phyloP scores from a whole-genome alignment of 2,888 invertebrate genomes.

The Drosophila meridiana region DNA sequence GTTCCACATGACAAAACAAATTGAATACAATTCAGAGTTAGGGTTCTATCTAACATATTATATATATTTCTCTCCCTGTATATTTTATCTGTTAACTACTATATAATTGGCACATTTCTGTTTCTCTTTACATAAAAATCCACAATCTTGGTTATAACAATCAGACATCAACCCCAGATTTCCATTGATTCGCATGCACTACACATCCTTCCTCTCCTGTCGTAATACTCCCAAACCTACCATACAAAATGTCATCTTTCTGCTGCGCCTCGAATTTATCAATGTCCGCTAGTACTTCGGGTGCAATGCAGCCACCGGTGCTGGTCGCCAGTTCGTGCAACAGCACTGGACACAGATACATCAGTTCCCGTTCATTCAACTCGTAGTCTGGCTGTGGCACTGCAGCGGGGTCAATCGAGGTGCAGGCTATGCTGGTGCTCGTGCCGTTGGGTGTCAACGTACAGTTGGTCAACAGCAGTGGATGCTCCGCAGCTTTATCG shows the following conservation, averaged over 20 bases:
- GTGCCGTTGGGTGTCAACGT: constrained; percentile 39
- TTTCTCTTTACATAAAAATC: too few species aligned
- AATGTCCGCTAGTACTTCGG: constrained; percentile 74
- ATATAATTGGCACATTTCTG: too few species aligned
- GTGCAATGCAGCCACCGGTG: constrained; percentile 87
- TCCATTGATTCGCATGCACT: not conserved
- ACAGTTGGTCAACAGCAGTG: constrained; percentile 55
- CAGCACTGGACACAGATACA: constrained; percentile 89
- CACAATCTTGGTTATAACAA: too few species aligned
- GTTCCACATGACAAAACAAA: not conserved
- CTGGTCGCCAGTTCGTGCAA: constrained; percentile 88
- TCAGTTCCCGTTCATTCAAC: constrained; percentile 70
- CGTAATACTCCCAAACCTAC: constrained; percentile 7
- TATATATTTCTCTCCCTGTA: too few species aligned
- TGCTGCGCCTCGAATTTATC: constrained; percentile 55
- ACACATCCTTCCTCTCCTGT: not conserved
- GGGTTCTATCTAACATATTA: too few species aligned
- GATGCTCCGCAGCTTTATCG: constrained; percentile 31
- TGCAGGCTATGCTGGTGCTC: constrained; percentile 47
- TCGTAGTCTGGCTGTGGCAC: constrained; percentile 52
- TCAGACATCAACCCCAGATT: too few species aligned
- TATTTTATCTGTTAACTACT: too few species aligned
- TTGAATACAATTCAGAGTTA: too few species aligned
- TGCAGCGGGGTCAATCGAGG: constrained; percentile 25
- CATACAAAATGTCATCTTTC: constrained; percentile 45